phyloP scores from a whole-genome alignment of 2,113 vertebrate genomes.

The Colaptes auratus region DNA sequence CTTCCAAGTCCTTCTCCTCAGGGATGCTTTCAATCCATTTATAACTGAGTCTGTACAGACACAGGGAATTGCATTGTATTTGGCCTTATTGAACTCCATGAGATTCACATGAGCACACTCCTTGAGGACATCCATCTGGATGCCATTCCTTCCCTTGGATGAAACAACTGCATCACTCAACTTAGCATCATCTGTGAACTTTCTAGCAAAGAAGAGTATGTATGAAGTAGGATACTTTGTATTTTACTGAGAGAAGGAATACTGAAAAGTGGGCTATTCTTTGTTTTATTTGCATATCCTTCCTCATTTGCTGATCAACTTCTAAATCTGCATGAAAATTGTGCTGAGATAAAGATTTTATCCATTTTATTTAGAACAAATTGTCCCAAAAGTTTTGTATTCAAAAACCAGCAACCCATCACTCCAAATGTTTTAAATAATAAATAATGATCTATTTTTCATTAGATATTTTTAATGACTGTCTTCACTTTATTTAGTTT shows the following conservation, averaged over 20 bases:
- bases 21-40: too few relatives aligned
- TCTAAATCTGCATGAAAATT: not conserved
- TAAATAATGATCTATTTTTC: not conserved
- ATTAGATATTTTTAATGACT: not conserved
- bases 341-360: not conserved
- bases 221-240: not conserved
- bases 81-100: not conserved
- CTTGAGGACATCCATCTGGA: not conserved
- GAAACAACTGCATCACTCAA: not conserved
- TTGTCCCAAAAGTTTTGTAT: not conserved
- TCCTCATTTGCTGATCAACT: not conserved
- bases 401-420: rapidly evolving
- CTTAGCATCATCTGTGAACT: not conserved
- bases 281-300: not conserved
- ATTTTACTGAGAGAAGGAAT: not conserved
- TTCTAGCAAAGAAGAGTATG: too few relatives aligned
- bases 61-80: not conserved
- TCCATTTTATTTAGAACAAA: not conserved
- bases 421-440: not conserved
- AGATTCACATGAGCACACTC: rapidly evolving
- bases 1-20: too few relatives aligned
- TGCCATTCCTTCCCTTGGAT: not conserved
- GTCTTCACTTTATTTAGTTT: not conserved
- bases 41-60: too few relatives aligned
- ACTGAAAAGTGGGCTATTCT: rapidly evolving